A percentile compares a stretch with the other conserved stretches of the same genome.
Evolutionary conservation across 1,140 invertebrate genomes (phyloP).

Genomic region (Lepidurus packardi): DNA sequence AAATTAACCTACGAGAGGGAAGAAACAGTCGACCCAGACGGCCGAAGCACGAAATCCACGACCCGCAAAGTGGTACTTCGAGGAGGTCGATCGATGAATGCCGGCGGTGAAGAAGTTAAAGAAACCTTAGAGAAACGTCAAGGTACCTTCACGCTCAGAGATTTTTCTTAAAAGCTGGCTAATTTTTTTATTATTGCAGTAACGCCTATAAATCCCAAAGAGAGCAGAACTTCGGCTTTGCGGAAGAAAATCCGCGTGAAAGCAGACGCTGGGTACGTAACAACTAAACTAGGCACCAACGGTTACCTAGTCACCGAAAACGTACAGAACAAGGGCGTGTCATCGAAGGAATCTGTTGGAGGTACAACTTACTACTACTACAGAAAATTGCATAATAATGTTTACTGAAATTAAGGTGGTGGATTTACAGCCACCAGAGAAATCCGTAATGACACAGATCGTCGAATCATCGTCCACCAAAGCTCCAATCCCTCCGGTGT

Average conservation of each 20-base stretch:
- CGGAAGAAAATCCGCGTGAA: not conserved
- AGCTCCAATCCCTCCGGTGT: not conserved
- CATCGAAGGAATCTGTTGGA: not conserved
- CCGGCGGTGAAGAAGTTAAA: not conserved
- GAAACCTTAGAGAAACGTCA: not conserved
- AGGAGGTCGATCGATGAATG: not conserved
- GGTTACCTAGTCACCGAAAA: constrained; percentile 18
- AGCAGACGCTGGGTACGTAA: not conserved
- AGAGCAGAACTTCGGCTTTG: not conserved
- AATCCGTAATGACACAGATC: not conserved
- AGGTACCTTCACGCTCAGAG: not conserved
- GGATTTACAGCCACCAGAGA: constrained; percentile 5
- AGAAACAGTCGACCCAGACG: not conserved
- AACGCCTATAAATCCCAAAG: not conserved
- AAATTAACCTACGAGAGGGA: not conserved
- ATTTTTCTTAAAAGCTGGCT: not conserved
- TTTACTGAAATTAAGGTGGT: not conserved
- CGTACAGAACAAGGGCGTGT: not conserved
- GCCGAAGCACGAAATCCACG: not conserved
- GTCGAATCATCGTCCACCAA: not conserved
- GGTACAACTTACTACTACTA: not conserved
- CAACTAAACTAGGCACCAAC: not conserved
- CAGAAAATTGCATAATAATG: not conserved
- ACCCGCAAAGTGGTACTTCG: not conserved
- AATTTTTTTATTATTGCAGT: not conserved